These are phyloP conservation scores for Sogatella furcifera DNA, from an alignment of 1,140 invertebrate genomes.

Conservation along the genomic window DNA sequence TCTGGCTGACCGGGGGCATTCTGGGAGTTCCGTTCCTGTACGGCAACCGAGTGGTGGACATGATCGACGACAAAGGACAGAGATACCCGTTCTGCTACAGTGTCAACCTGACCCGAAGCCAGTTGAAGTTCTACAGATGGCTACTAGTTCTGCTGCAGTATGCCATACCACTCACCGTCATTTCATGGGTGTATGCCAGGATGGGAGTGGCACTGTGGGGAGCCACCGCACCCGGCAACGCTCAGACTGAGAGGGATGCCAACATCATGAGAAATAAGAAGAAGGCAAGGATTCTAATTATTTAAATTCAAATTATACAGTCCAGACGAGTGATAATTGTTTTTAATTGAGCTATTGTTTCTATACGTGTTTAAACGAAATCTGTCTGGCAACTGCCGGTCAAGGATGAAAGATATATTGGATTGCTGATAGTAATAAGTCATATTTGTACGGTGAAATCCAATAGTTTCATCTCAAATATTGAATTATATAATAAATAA, in stretches of 20 bases:
- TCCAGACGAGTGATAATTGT: too few relatives aligned
- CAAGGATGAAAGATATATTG: too few relatives aligned
- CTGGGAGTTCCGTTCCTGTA: slow-evolving; percentile 23
- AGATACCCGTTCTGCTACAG: slow-evolving; percentile 32
- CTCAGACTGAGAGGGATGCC: slow-evolving; percentile 35
- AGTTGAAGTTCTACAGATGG: slow-evolving; percentile 28
- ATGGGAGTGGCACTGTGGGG: slow-evolving; percentile 39
- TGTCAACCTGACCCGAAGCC: slow-evolving; percentile 6
- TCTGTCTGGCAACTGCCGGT: too few relatives aligned
- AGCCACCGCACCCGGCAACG: slow-evolving; percentile 36
- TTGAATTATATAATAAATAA: too few relatives aligned
- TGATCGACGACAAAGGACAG: slow-evolving; percentile 11
- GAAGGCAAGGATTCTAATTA: slow-evolving; percentile 31
- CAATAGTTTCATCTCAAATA: too few relatives aligned
- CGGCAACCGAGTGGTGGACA: slow-evolving; percentile 14
- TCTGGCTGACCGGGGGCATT: slow-evolving; percentile 21
- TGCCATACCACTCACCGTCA: slow-evolving; percentile 39
- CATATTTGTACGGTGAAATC: too few relatives aligned
- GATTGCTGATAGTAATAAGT: too few relatives aligned
- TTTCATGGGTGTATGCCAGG: slow-evolving; percentile 37
- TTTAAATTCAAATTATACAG: too few relatives aligned
- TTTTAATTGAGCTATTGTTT: too few relatives aligned
- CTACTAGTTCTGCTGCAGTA: slow-evolving; percentile 39
- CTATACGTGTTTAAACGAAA: too few relatives aligned
- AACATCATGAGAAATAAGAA: slow-evolving; percentile 40